phyloP scores from a whole-genome alignment of 1,140 invertebrate genomes.

The Pogonomyrmex barbatus region DNA sequence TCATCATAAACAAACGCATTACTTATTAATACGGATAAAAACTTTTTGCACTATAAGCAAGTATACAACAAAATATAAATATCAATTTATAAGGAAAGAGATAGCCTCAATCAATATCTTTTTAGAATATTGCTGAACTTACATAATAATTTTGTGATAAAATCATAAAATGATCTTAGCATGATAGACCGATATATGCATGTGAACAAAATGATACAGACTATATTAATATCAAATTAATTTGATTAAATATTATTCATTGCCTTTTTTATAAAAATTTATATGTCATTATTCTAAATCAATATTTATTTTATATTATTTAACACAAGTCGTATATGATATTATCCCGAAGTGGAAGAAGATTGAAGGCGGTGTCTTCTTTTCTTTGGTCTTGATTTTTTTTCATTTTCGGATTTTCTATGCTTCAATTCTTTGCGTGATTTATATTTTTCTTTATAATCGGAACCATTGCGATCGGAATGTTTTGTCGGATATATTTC shows the following conservation, averaged over 20 bases:
- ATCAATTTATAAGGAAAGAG: slow-evolving; percentile 24
- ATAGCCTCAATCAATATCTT: slow-evolving; percentile 37
- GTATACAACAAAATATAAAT: neutral
- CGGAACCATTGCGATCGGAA: slow-evolving; percentile 71
- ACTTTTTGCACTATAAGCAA: neutral
- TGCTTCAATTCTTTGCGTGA: slow-evolving; percentile 67
- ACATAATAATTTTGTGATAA: neutral
- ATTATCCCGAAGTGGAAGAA: slow-evolving; percentile 58
- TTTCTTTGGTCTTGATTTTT: slow-evolving; percentile 69
- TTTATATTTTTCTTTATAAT: slow-evolving; percentile 62
- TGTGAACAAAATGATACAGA: neutral
- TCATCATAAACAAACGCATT: neutral
- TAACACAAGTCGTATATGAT: slow-evolving; percentile 28
- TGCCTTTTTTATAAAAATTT: neutral
- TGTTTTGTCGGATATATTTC: slow-evolving; percentile 70
- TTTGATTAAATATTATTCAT: neutral
- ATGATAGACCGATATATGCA: neutral
- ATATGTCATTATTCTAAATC: slow-evolving; percentile 25
- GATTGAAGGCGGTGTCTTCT: slow-evolving; percentile 53
- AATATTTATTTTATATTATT: slow-evolving; percentile 35
- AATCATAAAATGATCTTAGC: neutral
- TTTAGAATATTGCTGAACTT: neutral
- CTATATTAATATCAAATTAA: slow-evolving; percentile 21
- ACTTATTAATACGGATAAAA: neutral
- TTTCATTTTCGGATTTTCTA: slow-evolving; percentile 71